phyloP scores from a whole-genome alignment of 2,888 invertebrate species.

The Cynaeus angustus region DNA sequence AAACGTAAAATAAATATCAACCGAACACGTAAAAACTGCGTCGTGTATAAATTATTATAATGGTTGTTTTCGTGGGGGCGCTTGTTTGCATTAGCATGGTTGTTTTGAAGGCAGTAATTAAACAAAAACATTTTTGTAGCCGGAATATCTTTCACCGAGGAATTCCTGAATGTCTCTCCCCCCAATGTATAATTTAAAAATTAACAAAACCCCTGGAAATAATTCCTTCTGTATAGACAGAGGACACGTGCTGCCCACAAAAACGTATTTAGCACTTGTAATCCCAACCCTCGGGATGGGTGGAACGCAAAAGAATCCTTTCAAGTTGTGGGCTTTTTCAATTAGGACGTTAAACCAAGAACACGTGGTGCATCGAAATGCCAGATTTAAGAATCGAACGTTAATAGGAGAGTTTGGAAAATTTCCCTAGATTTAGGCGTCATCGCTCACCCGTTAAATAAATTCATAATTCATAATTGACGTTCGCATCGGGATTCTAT shows the following conservation, averaged over 20 bases:
- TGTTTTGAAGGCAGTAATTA: slow-evolving; percentile 30
- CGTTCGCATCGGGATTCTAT: slow-evolving; percentile 28
- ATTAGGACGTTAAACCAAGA: slow-evolving; percentile 33
- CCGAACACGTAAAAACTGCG: neutral
- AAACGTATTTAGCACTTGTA: slow-evolving; percentile 39
- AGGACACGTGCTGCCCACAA: slow-evolving; percentile 39
- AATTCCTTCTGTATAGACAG: slow-evolving; percentile 24
- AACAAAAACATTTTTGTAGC: slow-evolving; percentile 35
- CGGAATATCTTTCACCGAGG: slow-evolving; percentile 6
- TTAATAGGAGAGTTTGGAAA: slow-evolving; percentile 3
- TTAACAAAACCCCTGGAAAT: slow-evolving; percentile 22
- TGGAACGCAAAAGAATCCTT: slow-evolving; percentile 16
- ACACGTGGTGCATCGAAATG: slow-evolving; percentile 39
- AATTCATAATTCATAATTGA: slow-evolving; percentile 38
- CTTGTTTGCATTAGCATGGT: slow-evolving; percentile 23
- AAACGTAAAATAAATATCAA: slow-evolving; percentile 1
- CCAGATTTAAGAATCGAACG: slow-evolving; percentile 17
- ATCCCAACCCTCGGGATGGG: slow-evolving; percentile 32
- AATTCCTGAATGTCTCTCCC: slow-evolving; percentile 3
- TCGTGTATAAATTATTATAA: slow-evolving; percentile 1
- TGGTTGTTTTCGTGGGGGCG: neutral
- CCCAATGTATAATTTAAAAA: slow-evolving; percentile 31
- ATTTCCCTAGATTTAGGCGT: slow-evolving; percentile 4
- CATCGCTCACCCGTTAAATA: slow-evolving; percentile 21
- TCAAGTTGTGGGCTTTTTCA: slow-evolving; percentile 41